Evolutionary conservation across 2,888 invertebrate species (phyloP), one percentile per base, ranked within the genome.

Genomic region (Plebejus anna): DNA sequence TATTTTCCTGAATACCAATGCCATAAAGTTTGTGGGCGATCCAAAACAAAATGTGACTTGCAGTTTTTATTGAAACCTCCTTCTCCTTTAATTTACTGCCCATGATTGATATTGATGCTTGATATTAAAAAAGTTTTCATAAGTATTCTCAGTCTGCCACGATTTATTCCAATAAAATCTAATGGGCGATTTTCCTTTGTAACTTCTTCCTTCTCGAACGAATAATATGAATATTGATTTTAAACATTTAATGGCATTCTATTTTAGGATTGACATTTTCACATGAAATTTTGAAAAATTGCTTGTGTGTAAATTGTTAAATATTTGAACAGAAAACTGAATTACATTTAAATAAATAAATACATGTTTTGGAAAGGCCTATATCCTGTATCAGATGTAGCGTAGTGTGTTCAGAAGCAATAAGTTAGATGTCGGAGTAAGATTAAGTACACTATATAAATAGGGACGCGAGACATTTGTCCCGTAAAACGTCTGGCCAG

Each of bases 81-180:
- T 89, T 88, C 83, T 83, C 85, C 89, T 89, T 88, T 87, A 89
- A 89, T 89, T 85, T 85, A 85, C 85, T 85, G 86, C 84, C 84
- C 88, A 82, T 82, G 84, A 88, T 89, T 89, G 89, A 86, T 90
- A 87, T 87, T 87, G 87, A 89, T 87, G 86, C 85, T 87, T 87
- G 88, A 91, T 91, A 93, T 93, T 92, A 92, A 92, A 92, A 92
- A 93, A 91, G 89, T 92, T 92, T 91, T 87, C 86, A 85, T 88
- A 88, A 88, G 85, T 82, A 86, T 84, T 80, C 79, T 78, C 79
- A 79, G 79, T 79, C 80, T 78, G 80, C 78, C 77, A 78, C 77
- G 78, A 80, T 79, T 81, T 80, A 78, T 81, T 76, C 78, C 78
- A 81, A 78, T 80, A 75, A 80, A 81, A 81, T 78, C 77, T 78